A percentile compares a stretch with the other conserved stretches of the same genome.
These are phyloP conservation scores for Nemopilema nomurai DNA, from an alignment of 30 jellyfish, hydroid and myxozoan genomes.

Conservation along the genomic window DNA sequence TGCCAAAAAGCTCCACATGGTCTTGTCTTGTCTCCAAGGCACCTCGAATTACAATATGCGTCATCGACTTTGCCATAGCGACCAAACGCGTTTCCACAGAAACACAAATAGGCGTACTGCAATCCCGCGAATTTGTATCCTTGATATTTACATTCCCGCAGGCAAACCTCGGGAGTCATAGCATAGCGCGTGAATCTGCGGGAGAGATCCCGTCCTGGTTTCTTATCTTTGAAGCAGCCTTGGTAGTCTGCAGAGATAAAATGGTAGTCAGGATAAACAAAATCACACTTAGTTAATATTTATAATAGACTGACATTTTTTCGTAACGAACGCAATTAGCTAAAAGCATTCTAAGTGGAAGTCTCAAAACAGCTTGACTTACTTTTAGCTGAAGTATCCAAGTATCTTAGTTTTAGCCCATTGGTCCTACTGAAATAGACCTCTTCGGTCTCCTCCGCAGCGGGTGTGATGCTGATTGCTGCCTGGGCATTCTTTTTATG, in stretches of 20 bases:
- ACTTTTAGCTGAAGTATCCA: slow-evolving; percentile 55
- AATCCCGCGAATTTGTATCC: slow-evolving; percentile 92
- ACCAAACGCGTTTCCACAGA: slow-evolving; percentile 96
- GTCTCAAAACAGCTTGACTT: neutral
- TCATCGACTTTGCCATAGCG: slow-evolving; percentile 88
- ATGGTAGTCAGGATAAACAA: neutral
- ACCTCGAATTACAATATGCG: slow-evolving; percentile 70
- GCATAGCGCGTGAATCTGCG: slow-evolving; percentile 91
- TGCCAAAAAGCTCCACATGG: slow-evolving; percentile 95
- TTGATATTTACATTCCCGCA: slow-evolving; percentile 91
- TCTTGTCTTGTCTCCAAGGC: slow-evolving; percentile 80
- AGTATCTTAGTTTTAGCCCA: slow-evolving; percentile 35
- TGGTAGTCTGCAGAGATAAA: slow-evolving; percentile 59
- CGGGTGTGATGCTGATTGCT: slow-evolving; percentile 7
- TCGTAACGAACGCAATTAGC: neutral
- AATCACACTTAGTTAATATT: too few species aligned
- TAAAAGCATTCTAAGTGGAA: neutral
- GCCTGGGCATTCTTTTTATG: slow-evolving; percentile 6
- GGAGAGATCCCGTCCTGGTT: slow-evolving; percentile 90
- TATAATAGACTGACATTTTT: neutral
- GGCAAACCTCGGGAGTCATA: slow-evolving; percentile 94
- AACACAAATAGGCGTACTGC: slow-evolving; percentile 89
- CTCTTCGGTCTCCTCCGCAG: slow-evolving; percentile 45
- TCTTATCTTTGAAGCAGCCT: slow-evolving; percentile 87
- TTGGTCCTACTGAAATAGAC: slow-evolving; percentile 41